Evolutionary conservation across 2,797 vertebrate species (phyloP), one percentile per base, ranked within the genome.

Genomic region (Orestias chungarensis): DNA sequence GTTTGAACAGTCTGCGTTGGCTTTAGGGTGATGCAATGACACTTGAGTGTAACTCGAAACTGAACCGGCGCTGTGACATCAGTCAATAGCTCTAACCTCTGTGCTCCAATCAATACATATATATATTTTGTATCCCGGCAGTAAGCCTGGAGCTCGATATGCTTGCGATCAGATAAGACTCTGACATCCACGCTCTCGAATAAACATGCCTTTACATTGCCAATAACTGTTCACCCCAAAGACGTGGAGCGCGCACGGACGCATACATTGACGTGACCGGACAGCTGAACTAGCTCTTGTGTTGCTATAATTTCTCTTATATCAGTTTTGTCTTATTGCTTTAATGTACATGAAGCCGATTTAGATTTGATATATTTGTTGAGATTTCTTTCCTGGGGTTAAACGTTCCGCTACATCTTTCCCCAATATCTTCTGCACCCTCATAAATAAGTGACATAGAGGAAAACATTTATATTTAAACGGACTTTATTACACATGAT

Each of bases 401-500:
- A 18, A 17, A 59, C 11, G 9, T 38, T 61, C 4, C 33, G 50
- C 62, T 75, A 50, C 44, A 44, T 4, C 5, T 18, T 68, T 44
- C 57, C n/a, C 7, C 35, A 46, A 18, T 18, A 27, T 29, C 12
- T 65, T n/a, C 40, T 10, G 43, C 44, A 35, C 8, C 27, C 27
- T 40, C 40, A 29, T 46, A 83, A 59, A 86, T n/a, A 81, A 86
- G 81, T 55, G 77, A 90, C 81, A 86, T 78, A 71, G 25, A 81
- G 49, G 50, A 68, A 72, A 68, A 29, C 1, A 75, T 76, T 82
- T 76, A 72, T 81, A 87, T 82, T 79, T 84, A 89, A 91, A 88
- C 83, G 79, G 78, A 88, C 79, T 97, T 97, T 98, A 97, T 96
- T 98, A 95, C 89, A 96, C 93, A 94, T 91, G 92, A 92, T 92